Evolutionary conservation across 2,797 vertebrate genomes (phyloP).

Genomic region (Sebastiscus tertius): DNA sequence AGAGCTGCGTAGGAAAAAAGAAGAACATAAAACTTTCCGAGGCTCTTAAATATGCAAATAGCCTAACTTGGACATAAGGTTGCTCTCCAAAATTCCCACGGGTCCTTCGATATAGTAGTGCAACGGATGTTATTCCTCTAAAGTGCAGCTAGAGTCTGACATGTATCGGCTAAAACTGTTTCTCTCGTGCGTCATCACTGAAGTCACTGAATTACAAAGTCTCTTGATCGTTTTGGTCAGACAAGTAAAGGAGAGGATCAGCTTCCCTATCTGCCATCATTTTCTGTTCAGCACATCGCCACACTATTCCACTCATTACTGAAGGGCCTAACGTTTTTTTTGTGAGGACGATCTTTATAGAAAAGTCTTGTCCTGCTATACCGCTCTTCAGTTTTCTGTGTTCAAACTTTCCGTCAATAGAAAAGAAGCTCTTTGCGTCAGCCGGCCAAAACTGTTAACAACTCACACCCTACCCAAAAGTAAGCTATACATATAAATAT

Average conservation of each 20-base stretch:
- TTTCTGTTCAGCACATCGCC: slow-evolving; percentile 10
- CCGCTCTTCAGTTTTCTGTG: slow-evolving; percentile 13
- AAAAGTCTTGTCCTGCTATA: slow-evolving; percentile 2
- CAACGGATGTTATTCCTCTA: background rate
- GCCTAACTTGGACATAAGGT: slow-evolving; percentile 56
- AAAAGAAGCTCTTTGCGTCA: slow-evolving; percentile 54
- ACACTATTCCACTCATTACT: slow-evolving; percentile 2
- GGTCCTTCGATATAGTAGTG: slow-evolving; percentile 32
- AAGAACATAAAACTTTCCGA: slow-evolving; percentile 32
- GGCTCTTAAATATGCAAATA: slow-evolving; percentile 64
- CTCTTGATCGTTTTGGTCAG: background rate
- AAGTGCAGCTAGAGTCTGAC: slow-evolving; percentile 17
- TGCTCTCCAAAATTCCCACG: slow-evolving; percentile 32
- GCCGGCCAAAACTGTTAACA: slow-evolving; percentile 63
- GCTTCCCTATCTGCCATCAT: background rate
- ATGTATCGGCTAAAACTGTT: background rate
- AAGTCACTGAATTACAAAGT: background rate
- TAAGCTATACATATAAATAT: slow-evolving; percentile 89
- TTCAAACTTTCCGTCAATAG: slow-evolving; percentile 17
- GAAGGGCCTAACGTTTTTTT: slow-evolving; percentile 27
- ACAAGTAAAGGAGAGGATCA: background rate
- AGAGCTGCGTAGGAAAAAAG: slow-evolving; percentile 58
- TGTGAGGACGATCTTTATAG: background rate
- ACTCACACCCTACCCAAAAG: slow-evolving; percentile 84
- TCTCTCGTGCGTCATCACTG: background rate